These are phyloP conservation scores for Stenchaetothrips biformis DNA, from an alignment of 2,888 invertebrate species.

Conservation along the genomic window DNA sequence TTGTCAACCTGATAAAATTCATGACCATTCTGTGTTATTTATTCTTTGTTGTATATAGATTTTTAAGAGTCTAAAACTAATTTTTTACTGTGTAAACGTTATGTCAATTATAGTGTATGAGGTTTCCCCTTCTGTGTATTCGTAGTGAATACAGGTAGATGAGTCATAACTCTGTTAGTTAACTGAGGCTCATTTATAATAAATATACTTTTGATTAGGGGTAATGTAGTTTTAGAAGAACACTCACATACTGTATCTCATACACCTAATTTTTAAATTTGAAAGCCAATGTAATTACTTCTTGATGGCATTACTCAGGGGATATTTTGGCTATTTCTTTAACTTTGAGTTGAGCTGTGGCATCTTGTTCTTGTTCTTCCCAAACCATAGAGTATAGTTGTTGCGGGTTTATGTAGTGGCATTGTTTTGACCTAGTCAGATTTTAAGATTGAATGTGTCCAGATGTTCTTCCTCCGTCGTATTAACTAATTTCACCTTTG, in stretches of 20 bases:
- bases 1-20: not conserved
- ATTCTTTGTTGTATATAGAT: not conserved
- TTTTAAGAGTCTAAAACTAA: not conserved
- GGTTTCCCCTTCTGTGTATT: not conserved
- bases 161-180: not conserved
- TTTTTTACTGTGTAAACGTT: not conserved
- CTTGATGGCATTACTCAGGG: not conserved
- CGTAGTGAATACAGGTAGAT: not conserved
- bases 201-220: not conserved
- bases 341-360: not conserved
- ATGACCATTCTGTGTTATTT: conserved; percentile 1
- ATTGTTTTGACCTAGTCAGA: not conserved
- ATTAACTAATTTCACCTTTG: not conserved
- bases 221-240: not conserved
- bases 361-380: not conserved
- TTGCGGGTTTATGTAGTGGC: not conserved
- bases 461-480: not conserved
- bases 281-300: not conserved
- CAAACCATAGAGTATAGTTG: not conserved
- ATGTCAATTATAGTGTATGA: not conserved
- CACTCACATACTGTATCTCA: not conserved
- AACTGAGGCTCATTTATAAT: not conserved
- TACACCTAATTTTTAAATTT: not conserved
- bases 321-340: not conserved
- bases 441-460: not conserved